Conservation (phyloP, 1,140 invertebrate species). For the Idris sp. region DNA sequence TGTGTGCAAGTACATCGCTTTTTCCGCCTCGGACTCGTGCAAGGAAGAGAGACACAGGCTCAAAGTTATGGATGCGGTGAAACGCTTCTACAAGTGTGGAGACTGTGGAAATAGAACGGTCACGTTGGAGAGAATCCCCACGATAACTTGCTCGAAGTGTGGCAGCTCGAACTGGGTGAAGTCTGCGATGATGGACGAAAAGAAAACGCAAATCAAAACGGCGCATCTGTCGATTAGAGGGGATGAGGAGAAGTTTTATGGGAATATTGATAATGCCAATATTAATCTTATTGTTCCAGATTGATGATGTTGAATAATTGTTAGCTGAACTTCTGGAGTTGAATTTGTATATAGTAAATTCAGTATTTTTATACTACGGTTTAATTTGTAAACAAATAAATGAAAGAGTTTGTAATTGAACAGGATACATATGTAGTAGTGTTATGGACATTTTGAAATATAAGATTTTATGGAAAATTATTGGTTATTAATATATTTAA, state of each 20-base stretch:
- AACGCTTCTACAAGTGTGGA: constrained; percentile 93
- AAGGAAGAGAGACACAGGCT: constrained; percentile 89
- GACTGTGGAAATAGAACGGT: constrained; percentile 91
- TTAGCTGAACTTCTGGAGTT: too few relatives aligned
- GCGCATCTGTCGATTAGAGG: constrained; percentile 84
- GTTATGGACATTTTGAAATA: too few relatives aligned
- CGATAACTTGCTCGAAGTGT: constrained; percentile 88
- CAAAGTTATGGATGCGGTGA: constrained; percentile 87
- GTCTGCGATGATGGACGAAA: constrained; percentile 89
- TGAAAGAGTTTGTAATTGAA: too few relatives aligned
- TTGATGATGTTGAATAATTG: constrained; percentile 10
- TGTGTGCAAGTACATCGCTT: constrained; percentile 93
- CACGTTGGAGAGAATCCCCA: constrained; percentile 87
- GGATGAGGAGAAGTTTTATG: constrained; percentile 84
- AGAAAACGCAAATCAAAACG: constrained; percentile 77
- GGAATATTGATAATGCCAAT: constrained; percentile 80
- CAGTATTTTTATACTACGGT: too few relatives aligned
- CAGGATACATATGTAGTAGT: too few relatives aligned
- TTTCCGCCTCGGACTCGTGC: constrained; percentile 90
- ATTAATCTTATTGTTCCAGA: constrained; percentile 84
- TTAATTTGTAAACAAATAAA: too few relatives aligned
- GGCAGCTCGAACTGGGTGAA: constrained; percentile 85
- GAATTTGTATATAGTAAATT: too few relatives aligned
- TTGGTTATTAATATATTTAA: too few relatives aligned
- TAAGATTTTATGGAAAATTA: too few relatives aligned